These are phyloP conservation scores for Drosophila obscura DNA, from an alignment of 1,140 invertebrate genomes.

Conservation along the genomic window DNA sequence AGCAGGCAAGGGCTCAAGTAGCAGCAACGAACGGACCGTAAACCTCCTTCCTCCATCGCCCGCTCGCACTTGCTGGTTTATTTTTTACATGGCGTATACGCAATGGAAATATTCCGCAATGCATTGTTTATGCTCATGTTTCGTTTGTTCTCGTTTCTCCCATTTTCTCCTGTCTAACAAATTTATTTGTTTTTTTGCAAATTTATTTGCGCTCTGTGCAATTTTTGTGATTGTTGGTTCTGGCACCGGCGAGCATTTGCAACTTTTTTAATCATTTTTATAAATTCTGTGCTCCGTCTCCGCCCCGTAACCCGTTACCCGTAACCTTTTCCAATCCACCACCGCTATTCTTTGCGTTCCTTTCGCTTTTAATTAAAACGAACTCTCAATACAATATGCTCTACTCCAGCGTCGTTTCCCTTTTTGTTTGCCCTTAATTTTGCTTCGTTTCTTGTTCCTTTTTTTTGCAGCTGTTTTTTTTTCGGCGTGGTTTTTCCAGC, in stretches of 20 bases:
- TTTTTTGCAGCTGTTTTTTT: constrained; percentile 37
- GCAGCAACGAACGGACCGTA: constrained; percentile 9
- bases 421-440: constrained; percentile 79
- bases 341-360: constrained; percentile 51
- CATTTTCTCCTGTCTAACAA: constrained; percentile 42
- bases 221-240: constrained; percentile 71
- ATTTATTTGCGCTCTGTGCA: constrained; percentile 48
- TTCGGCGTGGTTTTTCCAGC: constrained; percentile 63
- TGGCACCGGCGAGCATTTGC: constrained; percentile 51
- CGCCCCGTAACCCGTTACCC: constrained; percentile 1
- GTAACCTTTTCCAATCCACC: constrained; percentile 55
- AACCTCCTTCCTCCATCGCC: constrained; percentile 15
- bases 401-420: constrained; percentile 49
- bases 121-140: constrained; percentile 55
- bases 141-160: constrained; percentile 37
- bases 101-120: constrained; percentile 62
- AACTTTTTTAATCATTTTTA: constrained; percentile 79
- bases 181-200: constrained; percentile 21
- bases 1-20: constrained; percentile 51
- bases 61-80: constrained; percentile 49
- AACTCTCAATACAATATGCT: constrained; percentile 81
- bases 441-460: constrained; percentile 30
- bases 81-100: constrained; percentile 77
- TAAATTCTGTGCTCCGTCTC: constrained; percentile 54
- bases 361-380: constrained; percentile 77